phyloP scores from a whole-genome alignment of 2,888 invertebrate genomes.

The Blera fallax region DNA sequence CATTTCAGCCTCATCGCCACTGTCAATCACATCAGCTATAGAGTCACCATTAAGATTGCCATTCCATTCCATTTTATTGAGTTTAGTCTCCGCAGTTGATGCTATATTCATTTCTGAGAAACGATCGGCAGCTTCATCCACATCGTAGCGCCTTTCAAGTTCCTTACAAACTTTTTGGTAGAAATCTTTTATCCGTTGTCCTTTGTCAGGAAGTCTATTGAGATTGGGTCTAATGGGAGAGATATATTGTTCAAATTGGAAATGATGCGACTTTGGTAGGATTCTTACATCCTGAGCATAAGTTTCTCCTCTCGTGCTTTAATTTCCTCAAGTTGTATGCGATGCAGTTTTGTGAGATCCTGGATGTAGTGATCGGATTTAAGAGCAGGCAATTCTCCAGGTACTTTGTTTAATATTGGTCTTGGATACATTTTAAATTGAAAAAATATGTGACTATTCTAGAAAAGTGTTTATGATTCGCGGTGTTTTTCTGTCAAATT shows the following conservation, averaged over 20 bases:
- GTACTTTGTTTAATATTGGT: conserved; percentile 76
- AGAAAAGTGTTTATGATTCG: neutral
- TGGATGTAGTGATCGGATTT: conserved; percentile 76
- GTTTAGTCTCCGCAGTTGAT: conserved; percentile 75
- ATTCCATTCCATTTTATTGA: conserved; percentile 79
- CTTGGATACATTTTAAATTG: conserved; percentile 54
- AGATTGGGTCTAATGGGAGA: conserved; percentile 74
- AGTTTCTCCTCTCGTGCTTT: conserved; percentile 78
- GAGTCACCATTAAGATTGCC: conserved; percentile 70
- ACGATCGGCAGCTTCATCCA: conserved; percentile 77
- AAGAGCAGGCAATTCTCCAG: conserved; percentile 74
- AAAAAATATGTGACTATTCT: neutral
- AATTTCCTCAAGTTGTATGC: conserved; percentile 78
- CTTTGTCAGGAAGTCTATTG: conserved; percentile 79
- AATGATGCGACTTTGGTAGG: neutral
- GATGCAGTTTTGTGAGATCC: conserved; percentile 76
- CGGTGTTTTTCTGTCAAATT: neutral
- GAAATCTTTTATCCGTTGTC: conserved; percentile 78
- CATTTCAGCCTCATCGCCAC: conserved; percentile 80
- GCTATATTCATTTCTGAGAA: conserved; percentile 80
- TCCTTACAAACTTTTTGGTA: conserved; percentile 78
- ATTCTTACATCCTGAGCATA: conserved; percentile 78
- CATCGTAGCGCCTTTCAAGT: conserved; percentile 76
- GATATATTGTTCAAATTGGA: neutral
- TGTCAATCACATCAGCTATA: conserved; percentile 77